A percentile compares a stretch with the other conserved stretches of the same genome.
Evolutionary conservation across 2,888 invertebrate genomes (phyloP).

Genomic region (Conops quadrifasciatus): DNA sequence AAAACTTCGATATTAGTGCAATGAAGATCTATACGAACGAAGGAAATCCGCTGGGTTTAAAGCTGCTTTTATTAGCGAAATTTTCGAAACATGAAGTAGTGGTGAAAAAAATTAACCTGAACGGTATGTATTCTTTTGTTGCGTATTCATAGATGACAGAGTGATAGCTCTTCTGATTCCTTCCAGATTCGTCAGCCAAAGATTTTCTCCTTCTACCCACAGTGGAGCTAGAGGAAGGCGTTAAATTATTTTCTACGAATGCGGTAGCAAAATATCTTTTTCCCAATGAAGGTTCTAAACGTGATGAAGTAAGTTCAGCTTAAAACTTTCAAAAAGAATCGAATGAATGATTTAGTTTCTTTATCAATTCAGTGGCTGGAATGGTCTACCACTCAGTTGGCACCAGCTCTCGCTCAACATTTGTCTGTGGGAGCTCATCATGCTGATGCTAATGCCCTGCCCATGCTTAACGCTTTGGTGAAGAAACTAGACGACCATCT

Average conservation of each 20-base stretch:
- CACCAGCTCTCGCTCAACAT: slow-evolving; percentile 69
- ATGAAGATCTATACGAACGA: slow-evolving; percentile 80
- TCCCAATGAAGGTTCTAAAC: slow-evolving; percentile 64
- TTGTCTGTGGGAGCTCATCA: slow-evolving; percentile 66
- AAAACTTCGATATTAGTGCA: slow-evolving; percentile 22
- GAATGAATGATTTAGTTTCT: background rate
- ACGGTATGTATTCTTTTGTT: slow-evolving; percentile 67
- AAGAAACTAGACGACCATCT: slow-evolving; percentile 69
- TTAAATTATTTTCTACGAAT: slow-evolving; percentile 76
- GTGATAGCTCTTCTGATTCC: background rate
- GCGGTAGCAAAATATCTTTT: slow-evolving; percentile 75
- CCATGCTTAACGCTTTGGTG: slow-evolving; percentile 68
- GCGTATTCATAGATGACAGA: background rate
- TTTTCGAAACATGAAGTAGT: slow-evolving; percentile 70
- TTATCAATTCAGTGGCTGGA: slow-evolving; percentile 69
- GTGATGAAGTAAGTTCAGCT: slow-evolving; percentile 61
- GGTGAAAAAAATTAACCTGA: slow-evolving; percentile 70
- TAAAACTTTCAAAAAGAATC: background rate
- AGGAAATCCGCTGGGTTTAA: slow-evolving; percentile 79
- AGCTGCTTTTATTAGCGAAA: slow-evolving; percentile 76
- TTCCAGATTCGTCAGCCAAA: slow-evolving; percentile 67
- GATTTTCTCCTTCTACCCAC: slow-evolving; percentile 73
- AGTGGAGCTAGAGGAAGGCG: slow-evolving; percentile 71
- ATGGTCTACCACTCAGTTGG: slow-evolving; percentile 72
- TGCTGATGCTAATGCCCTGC: slow-evolving; percentile 69